These are phyloP conservation scores for Petrosia ficiformis DNA, from an alignment of 37 sponge, comb jelly and placozoan genomes.

Conservation along the genomic window DNA sequence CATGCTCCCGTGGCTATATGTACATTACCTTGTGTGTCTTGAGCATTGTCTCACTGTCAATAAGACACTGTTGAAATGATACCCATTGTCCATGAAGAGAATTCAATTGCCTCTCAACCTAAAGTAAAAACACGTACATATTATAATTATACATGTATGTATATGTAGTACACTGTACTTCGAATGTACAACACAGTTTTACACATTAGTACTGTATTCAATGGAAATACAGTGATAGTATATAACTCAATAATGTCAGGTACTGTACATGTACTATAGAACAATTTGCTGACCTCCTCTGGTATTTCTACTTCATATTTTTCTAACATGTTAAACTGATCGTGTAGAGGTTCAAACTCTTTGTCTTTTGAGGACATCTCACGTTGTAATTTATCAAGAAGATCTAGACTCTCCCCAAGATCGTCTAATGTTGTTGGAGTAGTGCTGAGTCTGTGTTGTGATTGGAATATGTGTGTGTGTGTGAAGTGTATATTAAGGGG, in stretches of 20 bases:
- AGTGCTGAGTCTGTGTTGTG: slow-evolving; percentile 58
- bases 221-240: background rate
- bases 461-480: background rate
- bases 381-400: slow-evolving; percentile 83
- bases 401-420: slow-evolving; percentile 78
- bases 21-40: slow-evolving; percentile 86
- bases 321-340: slow-evolving; percentile 89
- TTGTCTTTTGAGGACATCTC: slow-evolving; percentile 70
- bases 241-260: too few relatives aligned
- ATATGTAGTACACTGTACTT: too few relatives aligned
- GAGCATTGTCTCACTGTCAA: slow-evolving; percentile 85
- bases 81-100: slow-evolving; percentile 57
- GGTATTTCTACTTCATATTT: slow-evolving; percentile 78
- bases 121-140: slow-evolving; percentile 1
- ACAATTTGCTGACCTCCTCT: slow-evolving; percentile 11
- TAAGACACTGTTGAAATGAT: slow-evolving; percentile 86
- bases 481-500: background rate
- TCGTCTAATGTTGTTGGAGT: slow-evolving; percentile 85
- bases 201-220: too few relatives aligned
- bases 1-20: background rate
- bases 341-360: slow-evolving; percentile 89
- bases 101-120: slow-evolving; percentile 33
- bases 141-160: background rate
- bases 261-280: background rate
- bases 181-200: background rate